Conservation (phyloP, 2,113 vertebrate genomes). For the Megaptera novaeangliae region DNA sequence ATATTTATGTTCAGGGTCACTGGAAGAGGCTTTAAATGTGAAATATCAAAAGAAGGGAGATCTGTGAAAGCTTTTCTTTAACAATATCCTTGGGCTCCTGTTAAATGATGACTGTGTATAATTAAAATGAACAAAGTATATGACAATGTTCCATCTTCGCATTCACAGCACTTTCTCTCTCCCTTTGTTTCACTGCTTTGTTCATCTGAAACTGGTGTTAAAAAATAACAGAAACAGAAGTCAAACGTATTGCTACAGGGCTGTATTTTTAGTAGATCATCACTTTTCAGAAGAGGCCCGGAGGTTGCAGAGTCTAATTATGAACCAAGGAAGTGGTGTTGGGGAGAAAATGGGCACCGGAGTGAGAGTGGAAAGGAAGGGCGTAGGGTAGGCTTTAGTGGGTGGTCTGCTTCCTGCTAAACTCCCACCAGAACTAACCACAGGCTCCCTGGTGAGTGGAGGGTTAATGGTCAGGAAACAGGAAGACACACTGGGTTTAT, state of each 20-base stretch:
- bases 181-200: conserved; percentile 82
- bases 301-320: conserved; percentile 83
- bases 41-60: conserved; percentile 56
- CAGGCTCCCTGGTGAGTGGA: background rate
- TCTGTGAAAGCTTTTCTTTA: conserved; percentile 34
- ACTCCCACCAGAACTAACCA: background rate
- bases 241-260: conserved; percentile 79
- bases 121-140: conserved; percentile 81
- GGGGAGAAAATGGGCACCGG: conserved; percentile 65
- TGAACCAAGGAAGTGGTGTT: conserved; percentile 59
- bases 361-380: background rate
- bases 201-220: conserved; percentile 77
- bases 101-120: conserved; percentile 80
- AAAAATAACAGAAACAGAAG: conserved; percentile 83
- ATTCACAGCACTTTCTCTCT: conserved; percentile 76
- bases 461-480: background rate
- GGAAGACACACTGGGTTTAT: background rate
- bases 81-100: conserved; percentile 61
- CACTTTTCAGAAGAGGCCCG: conserved; percentile 76
- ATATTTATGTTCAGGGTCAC: conserved; percentile 48
- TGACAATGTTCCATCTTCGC: conserved; percentile 72
- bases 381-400: background rate
- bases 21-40: conserved; percentile 52
- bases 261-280: conserved; percentile 85
- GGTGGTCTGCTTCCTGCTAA: conserved; percentile 26